Evolutionary conservation across 2,888 invertebrate genomes (phyloP).

Genomic region (Parascotia fuliginaria): DNA sequence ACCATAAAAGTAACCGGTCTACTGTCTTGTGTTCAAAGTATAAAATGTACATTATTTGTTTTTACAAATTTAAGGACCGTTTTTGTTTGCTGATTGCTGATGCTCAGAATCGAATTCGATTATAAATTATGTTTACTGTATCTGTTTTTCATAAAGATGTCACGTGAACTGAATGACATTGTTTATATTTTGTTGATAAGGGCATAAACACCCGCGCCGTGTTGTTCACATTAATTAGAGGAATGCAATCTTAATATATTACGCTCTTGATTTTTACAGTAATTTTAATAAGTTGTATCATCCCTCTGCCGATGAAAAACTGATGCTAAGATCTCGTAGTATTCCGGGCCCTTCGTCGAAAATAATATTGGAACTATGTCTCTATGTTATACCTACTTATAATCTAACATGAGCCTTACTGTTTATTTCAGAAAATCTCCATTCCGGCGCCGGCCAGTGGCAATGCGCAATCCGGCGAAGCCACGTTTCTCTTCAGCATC

Average conservation of each 20-base stretch:
- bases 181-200: slow-evolving; percentile 35
- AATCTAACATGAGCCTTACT: slow-evolving; percentile 36
- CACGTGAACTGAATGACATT: slow-evolving; percentile 29
- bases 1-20: background rate
- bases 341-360: too few relatives aligned
- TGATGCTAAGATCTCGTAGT: too few relatives aligned
- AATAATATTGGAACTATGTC: too few relatives aligned
- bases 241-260: slow-evolving; percentile 4
- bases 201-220: slow-evolving; percentile 17
- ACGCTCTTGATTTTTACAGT: background rate
- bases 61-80: slow-evolving; percentile 22
- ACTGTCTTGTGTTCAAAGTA: slow-evolving; percentile 14
- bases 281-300: too few relatives aligned
- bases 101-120: slow-evolving; percentile 20
- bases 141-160: slow-evolving; percentile 33
- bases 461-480: slow-evolving; percentile 76
- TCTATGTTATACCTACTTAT: background rate
- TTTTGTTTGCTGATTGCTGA: slow-evolving; percentile 26
- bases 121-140: slow-evolving; percentile 14
- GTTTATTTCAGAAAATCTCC: slow-evolving; percentile 89
- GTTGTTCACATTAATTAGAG: slow-evolving; percentile 5
- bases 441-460: slow-evolving; percentile 89
- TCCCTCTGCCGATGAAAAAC: too few relatives aligned
- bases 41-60: slow-evolving; percentile 16
- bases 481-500: slow-evolving; percentile 91